Percentiles rank a stretch among this genome's conserved stretches.
These are phyloP conservation scores for Argynnis bischoffii DNA, from an alignment of 2,888 invertebrate genomes.

Conservation along the genomic window DNA sequence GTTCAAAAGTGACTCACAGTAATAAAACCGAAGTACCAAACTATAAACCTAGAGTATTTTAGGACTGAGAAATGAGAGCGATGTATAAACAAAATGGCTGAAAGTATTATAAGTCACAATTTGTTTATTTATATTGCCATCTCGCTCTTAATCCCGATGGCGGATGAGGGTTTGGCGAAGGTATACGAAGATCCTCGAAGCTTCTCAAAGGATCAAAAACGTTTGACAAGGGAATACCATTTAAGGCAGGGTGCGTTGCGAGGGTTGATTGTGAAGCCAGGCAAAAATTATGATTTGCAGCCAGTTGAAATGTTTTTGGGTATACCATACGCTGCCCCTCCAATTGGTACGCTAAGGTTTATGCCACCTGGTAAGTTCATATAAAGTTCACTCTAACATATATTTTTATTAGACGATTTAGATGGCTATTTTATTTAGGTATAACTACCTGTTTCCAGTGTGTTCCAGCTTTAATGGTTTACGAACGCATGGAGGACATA, in stretches of 20 bases:
- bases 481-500: no score
- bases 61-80: conserved; percentile 43
- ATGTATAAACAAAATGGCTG: conserved; percentile 70
- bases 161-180: conserved; percentile 68
- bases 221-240: conserved; percentile 83
- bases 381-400: neutral
- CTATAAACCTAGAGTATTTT: conserved; percentile 48
- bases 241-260: conserved; percentile 86
- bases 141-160: conserved; percentile 73
- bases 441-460: no score
- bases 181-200: conserved; percentile 63
- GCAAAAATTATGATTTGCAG: conserved; percentile 83
- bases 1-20: conserved; percentile 54
- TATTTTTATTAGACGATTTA: neutral
- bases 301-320: conserved; percentile 89
- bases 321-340: conserved; percentile 91
- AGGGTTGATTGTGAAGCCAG: conserved; percentile 86
- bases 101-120: conserved; percentile 68
- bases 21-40: conserved; percentile 54
- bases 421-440: no score
- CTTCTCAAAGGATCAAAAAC: conserved; percentile 62
- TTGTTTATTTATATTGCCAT: conserved; percentile 78
- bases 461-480: no score
- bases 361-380: conserved; percentile 88
- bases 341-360: conserved; percentile 88